phyloP scores from a whole-genome alignment of 2,113 vertebrate genomes.

The Cololabis saira region DNA sequence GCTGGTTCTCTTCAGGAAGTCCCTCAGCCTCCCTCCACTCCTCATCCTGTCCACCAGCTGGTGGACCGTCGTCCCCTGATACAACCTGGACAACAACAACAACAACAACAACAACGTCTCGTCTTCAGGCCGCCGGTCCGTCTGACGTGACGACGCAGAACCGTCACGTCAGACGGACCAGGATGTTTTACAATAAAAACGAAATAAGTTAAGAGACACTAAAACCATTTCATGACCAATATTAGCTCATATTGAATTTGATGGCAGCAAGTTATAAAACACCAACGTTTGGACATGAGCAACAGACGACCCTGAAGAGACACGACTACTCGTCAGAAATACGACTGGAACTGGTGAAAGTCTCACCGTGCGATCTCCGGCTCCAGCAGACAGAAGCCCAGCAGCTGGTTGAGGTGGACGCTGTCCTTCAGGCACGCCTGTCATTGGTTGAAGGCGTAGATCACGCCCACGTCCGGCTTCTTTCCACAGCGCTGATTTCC shows the following conservation, averaged over 20 bases:
- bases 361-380: conserved; percentile 84
- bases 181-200: no score
- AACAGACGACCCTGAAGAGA: no score
- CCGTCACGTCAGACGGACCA: background rate
- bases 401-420: conserved; percentile 87
- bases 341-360: background rate
- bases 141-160: background rate
- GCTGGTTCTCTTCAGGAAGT: conserved; percentile 13
- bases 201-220: no score
- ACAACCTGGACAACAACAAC: conserved; percentile 80
- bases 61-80: conserved; percentile 84
- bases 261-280: no score
- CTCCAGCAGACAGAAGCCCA: conserved; percentile 81
- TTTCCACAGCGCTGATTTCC: no score
- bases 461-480: conserved; percentile 74
- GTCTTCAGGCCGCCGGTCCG: no score
- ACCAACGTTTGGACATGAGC: no score
- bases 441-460: conserved; percentile 89
- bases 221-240: no score
- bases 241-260: no score
- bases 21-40: background rate
- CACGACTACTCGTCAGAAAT: no score
- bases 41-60: conserved; percentile 42
- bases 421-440: conserved; percentile 85
- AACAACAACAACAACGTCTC: rapidly evolving